These are phyloP conservation scores for Syrmaticus mikado DNA, from an alignment of 2,113 vertebrate species.

Conservation along the genomic window DNA sequence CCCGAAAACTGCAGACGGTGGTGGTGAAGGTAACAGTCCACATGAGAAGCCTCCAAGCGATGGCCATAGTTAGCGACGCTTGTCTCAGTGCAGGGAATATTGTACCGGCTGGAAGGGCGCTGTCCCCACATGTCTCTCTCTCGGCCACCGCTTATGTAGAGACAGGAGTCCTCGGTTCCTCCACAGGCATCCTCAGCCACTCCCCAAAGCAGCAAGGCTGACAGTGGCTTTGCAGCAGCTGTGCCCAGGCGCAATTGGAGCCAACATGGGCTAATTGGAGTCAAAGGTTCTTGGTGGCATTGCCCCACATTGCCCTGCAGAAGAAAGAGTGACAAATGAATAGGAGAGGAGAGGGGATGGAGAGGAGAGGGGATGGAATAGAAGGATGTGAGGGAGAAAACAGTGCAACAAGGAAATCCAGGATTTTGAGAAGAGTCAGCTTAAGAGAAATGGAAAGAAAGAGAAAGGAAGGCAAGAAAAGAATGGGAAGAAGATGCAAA, in stretches of 20 bases:
- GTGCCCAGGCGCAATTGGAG: background rate
- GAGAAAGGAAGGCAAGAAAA: background rate
- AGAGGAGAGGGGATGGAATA: background rate
- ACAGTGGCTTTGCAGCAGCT: background rate
- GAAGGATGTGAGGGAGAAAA: background rate
- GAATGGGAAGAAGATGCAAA: background rate
- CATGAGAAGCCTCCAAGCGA: slow-evolving; percentile 87
- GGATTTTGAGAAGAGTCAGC: background rate
- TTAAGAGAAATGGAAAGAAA: background rate
- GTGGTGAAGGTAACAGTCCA: slow-evolving; percentile 85
- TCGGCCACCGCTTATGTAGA: slow-evolving; percentile 71
- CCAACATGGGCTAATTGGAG: slow-evolving; percentile 27
- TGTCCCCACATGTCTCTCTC: slow-evolving; percentile 96
- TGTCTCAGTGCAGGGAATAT: slow-evolving; percentile 75
- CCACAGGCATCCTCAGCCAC: slow-evolving; percentile 56
- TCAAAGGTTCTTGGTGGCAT: background rate
- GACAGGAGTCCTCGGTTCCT: slow-evolving; percentile 54
- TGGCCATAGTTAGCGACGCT: slow-evolving; percentile 90
- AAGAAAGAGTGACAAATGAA: background rate
- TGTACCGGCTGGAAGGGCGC: slow-evolving; percentile 77
- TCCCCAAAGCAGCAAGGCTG: background rate
- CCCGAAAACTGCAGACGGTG: slow-evolving; percentile 75
- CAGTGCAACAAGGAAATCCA: accelerated
- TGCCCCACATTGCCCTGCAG: background rate
- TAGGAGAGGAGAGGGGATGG: accelerated